Base-by-base conservation (phyloP, 2,888 invertebrate species). In the Cheilosia urbana region DNA sequence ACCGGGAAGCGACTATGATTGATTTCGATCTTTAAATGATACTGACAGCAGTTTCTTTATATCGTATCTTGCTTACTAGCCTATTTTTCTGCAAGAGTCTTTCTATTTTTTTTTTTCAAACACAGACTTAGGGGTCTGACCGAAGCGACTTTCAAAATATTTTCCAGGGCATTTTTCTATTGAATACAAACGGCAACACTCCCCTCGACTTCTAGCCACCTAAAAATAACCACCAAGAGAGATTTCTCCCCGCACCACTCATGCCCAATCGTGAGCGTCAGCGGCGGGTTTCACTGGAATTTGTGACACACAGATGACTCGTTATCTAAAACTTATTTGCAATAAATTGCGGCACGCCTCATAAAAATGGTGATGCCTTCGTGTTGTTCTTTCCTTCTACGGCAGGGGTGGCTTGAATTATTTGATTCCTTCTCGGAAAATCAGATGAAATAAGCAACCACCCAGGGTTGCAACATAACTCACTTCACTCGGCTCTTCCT, bases 271-370 rank as follows among this genome's bases (percentile, higher is more conserved):
- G 21, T 19, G n/a, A 37, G 27, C 21, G 40, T 19, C 66, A 71
- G 34, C 65, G 65, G 57, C 71, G 73, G 79, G 79, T 78, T 84
- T 84, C 87, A 81, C 87, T 87, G 83, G 87, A 88, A 88, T 89
- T 89, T 89, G 89, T 88, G 89, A 89, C 89, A 89, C 89, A 88
- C 89, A 88, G 88, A 89, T 88, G 89, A 89, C 88, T 89, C 89
- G 89, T 89, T 89, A 89, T 89, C 89, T 89, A 88, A 68, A 89
- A 89, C 89, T 89, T 89, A 89, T 89, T 89, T 89, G 89, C 89
- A 89, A 89, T 89, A 89, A 89, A 89, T 89, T 88, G 88, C 87
- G 84, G 87, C 88, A 89, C 85, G 88, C 88, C 89, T 89, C 89
- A 89, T 89, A 89, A 89, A 89, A 89, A 89, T 88, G 88, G 87